Percentiles rank a stretch among this genome's conserved stretches.
Conservation (phyloP, 2,113 vertebrate genomes). For the Saiga tatarica region DNA sequence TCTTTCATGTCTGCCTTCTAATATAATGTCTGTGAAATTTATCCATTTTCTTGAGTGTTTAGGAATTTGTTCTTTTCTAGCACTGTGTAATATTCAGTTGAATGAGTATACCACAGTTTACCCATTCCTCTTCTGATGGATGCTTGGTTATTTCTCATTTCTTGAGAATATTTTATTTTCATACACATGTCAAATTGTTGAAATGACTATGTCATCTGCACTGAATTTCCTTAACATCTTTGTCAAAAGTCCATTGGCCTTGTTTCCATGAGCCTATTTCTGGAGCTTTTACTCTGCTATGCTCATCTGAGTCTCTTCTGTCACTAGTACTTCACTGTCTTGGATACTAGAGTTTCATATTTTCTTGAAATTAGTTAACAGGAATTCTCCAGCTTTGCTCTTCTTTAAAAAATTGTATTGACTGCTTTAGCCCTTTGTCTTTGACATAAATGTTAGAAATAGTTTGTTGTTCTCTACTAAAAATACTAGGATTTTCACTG, state of each 20-base stretch:
- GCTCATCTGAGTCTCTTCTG: not conserved
- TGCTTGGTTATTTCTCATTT: not conserved
- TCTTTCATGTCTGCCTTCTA: not conserved
- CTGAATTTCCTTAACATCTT: not conserved
- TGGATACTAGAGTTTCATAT: not conserved
- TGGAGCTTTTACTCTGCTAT: not conserved
- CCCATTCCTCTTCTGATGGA: not conserved
- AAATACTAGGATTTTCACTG: not conserved
- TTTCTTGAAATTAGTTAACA: not conserved
- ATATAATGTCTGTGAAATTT: not conserved
- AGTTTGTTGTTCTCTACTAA: not conserved
- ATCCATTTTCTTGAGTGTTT: not conserved
- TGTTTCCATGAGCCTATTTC: not conserved
- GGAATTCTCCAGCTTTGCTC: not conserved
- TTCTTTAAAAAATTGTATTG: not conserved
- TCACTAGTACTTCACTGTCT: not conserved
- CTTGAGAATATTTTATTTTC: not conserved
- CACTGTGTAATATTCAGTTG: not conserved
- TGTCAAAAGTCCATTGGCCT: not conserved
- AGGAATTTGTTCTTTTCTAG: not conserved
- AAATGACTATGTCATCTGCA: not conserved
- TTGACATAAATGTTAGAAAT: not conserved
- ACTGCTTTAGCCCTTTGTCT: not conserved
- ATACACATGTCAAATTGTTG: not conserved
- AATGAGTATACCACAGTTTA: not conserved